Evolutionary conservation across 2,888 invertebrate genomes (phyloP).

Genomic region (Tipula helvola): DNA sequence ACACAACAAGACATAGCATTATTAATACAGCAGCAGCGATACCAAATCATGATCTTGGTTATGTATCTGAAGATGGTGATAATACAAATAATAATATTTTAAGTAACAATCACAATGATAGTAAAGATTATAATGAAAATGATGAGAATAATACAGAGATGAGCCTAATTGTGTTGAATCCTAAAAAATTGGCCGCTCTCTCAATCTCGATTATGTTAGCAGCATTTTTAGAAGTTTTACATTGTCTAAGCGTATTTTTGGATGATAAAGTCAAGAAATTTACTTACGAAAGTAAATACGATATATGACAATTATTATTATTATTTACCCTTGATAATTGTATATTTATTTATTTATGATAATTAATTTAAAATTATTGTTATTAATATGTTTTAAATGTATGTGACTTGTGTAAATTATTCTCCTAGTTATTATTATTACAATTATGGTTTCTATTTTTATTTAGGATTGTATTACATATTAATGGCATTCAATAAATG

Average conservation of each 20-base stretch:
- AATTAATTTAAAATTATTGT: not conserved
- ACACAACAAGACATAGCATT: not conserved
- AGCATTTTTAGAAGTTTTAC: slow-evolving; percentile 9
- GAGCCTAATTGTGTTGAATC: slow-evolving; percentile 8
- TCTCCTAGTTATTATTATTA: not conserved
- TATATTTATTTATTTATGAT: not conserved
- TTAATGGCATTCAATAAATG: not conserved
- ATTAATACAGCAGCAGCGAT: not conserved
- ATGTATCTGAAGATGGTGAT: not conserved
- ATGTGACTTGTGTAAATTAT: not conserved
- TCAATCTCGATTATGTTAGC: slow-evolving; percentile 11
- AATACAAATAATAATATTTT: not conserved
- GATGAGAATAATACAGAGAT: slow-evolving; percentile 5
- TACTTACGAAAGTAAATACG: not conserved
- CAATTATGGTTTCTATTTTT: not conserved
- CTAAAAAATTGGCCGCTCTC: slow-evolving; percentile 5
- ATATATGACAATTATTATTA: slow-evolving; percentile 10
- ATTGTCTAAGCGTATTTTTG: slow-evolving; percentile 10
- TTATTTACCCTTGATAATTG: not conserved
- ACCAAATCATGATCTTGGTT: not conserved
- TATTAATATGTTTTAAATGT: not conserved
- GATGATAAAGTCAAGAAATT: slow-evolving; percentile 5
- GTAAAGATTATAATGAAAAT: not conserved
- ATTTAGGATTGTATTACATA: not conserved
- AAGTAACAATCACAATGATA: not conserved